phyloP scores from a whole-genome alignment of 2,888 invertebrate genomes.

The Falcaria lacertinaria region DNA sequence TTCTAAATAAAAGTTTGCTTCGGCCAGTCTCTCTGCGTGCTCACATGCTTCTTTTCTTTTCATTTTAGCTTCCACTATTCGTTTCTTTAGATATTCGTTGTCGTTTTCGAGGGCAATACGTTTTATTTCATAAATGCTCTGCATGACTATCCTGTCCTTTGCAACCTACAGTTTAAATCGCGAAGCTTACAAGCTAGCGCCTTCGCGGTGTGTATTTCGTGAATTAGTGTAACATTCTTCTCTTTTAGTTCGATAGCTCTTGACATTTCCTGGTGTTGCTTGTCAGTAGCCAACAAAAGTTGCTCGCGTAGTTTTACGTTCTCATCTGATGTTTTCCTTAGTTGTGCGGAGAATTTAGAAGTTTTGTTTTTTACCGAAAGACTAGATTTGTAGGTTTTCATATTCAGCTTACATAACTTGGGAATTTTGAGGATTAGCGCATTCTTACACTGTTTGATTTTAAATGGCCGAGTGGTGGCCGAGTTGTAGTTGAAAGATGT shows the following conservation, averaged over 20 bases:
- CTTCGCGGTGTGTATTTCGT: slow-evolving; percentile 37
- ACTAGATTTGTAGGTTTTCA: slow-evolving; percentile 30
- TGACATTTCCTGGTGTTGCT: slow-evolving; percentile 65
- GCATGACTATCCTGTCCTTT: slow-evolving; percentile 12
- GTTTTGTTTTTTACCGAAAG: slow-evolving; percentile 9
- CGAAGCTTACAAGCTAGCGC: slow-evolving; percentile 30
- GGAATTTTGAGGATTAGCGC: background rate
- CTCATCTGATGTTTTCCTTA: slow-evolving; percentile 31
- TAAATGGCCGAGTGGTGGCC: background rate
- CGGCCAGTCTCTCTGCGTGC: slow-evolving; percentile 44
- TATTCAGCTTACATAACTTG: slow-evolving; percentile 8
- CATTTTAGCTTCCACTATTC: slow-evolving; percentile 37
- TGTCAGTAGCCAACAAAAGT: slow-evolving; percentile 45
- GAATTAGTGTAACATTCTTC: slow-evolving; percentile 38
- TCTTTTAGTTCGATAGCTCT: slow-evolving; percentile 61
- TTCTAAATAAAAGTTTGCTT: slow-evolving; percentile 51
- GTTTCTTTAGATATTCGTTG: slow-evolving; percentile 38
- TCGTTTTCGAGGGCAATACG: slow-evolving; percentile 35
- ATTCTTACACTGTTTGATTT: background rate
- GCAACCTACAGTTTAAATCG: slow-evolving; percentile 19
- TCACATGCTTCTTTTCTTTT: slow-evolving; percentile 49
- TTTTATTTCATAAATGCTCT: slow-evolving; percentile 15
- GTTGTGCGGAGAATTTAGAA: slow-evolving; percentile 11
- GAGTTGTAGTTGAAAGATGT: background rate
- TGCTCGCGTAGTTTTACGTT: slow-evolving; percentile 36